Evolutionary conservation across 2,113 vertebrate genomes (phyloP).

Genomic region (Pollimyrus isidori): DNA sequence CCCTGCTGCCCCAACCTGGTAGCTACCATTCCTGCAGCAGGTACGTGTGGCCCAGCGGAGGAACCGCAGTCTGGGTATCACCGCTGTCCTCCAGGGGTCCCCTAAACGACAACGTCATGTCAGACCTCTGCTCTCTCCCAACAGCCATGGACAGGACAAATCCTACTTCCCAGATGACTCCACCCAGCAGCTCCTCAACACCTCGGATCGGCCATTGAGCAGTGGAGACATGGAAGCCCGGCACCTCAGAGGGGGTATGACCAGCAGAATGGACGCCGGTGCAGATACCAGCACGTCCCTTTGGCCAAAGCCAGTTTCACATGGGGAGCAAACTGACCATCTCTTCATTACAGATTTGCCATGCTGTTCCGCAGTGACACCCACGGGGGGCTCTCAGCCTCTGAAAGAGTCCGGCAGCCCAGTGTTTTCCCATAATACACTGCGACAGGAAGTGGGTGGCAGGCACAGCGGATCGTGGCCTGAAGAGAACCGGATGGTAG

Average conservation of each 20-base stretch:
- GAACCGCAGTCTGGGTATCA: not conserved
- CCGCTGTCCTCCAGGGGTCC: not conserved
- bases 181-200: conserved; percentile 60
- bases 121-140: conserved; percentile 17
- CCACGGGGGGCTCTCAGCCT: conserved; percentile 63
- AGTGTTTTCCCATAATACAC: conserved; percentile 50
- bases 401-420: conserved; percentile 48
- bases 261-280: conserved; percentile 22
- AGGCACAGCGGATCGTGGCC: conserved; percentile 34
- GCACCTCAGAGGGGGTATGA: conserved; percentile 21
- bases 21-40: not conserved
- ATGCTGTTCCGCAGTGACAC: conserved; percentile 64
- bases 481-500: conserved; percentile 33
- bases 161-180: conserved; percentile 66
- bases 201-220: conserved; percentile 50
- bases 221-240: conserved; percentile 34
- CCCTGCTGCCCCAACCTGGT: conserved; percentile 19
- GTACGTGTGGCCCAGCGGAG: not conserved
- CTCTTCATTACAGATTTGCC: conserved; percentile 44
- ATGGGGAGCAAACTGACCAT: conserved; percentile 15
- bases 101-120: not conserved
- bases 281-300: conserved; percentile 34
- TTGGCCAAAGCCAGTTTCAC: not conserved
- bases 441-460: conserved; percentile 53
- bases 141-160: conserved; percentile 47